Percentiles rank a stretch among this genome's conserved stretches.
phyloP scores from a whole-genome alignment of 2,797 vertebrate genomes.

The Australoheros facetus region DNA sequence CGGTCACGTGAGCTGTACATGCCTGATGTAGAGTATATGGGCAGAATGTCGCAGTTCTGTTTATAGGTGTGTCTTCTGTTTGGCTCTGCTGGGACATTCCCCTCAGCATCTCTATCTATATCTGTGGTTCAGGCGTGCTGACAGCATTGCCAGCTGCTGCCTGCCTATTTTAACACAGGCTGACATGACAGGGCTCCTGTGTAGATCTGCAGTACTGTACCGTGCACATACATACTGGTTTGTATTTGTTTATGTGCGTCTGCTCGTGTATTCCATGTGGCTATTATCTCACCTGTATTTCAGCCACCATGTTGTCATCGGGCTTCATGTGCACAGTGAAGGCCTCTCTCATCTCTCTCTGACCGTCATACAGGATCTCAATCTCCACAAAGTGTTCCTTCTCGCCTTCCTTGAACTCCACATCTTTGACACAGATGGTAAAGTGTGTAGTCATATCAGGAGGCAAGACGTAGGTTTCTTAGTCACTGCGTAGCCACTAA shows the following conservation, averaged over 20 bases:
- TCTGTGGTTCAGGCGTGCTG: conserved; percentile 72
- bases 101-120: conserved; percentile 74
- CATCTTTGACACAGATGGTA: conserved; percentile 70
- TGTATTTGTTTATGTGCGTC: conserved; percentile 40
- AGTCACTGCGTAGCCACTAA: neutral
- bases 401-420: conserved; percentile 88
- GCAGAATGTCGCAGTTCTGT: conserved; percentile 72
- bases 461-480: neutral
- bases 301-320: conserved; percentile 90
- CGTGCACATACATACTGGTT: conserved; percentile 18
- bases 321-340: conserved; percentile 89
- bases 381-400: conserved; percentile 86
- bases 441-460: conserved; percentile 3
- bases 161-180: conserved; percentile 81
- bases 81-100: conserved; percentile 71
- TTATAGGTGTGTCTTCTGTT: conserved; percentile 77
- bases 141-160: conserved; percentile 83
- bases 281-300: conserved; percentile 82
- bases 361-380: conserved; percentile 86
- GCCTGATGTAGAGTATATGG: conserved; percentile 47
- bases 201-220: conserved; percentile 51
- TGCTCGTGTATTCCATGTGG: conserved; percentile 5
- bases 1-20: conserved; percentile 39
- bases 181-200: conserved; percentile 59
- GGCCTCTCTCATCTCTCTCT: conserved; percentile 89